Conservation (phyloP, 2,888 invertebrate genomes). For the Apamea epomidion region DNA sequence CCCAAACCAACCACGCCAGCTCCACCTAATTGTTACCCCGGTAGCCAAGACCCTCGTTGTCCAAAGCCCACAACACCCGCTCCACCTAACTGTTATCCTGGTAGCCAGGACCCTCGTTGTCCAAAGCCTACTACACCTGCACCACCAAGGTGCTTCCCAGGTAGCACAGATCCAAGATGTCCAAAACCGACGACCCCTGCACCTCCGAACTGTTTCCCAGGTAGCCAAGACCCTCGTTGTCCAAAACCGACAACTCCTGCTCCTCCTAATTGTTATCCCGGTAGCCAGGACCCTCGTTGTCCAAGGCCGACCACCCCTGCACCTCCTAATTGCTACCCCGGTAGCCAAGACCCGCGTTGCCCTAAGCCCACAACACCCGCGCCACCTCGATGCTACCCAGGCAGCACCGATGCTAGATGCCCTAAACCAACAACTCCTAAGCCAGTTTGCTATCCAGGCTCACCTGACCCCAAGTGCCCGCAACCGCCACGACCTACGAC, state of each 20-base stretch:
- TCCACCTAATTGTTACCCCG: slow-evolving; percentile 36
- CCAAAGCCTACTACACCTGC: slow-evolving; percentile 72
- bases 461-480: slow-evolving; percentile 78
- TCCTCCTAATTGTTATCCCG: slow-evolving; percentile 36
- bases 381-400: slow-evolving; percentile 72
- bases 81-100: slow-evolving; percentile 59
- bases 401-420: slow-evolving; percentile 70
- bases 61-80: slow-evolving; percentile 71
- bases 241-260: slow-evolving; percentile 42
- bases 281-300: slow-evolving; percentile 69
- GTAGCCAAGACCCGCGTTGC: not conserved
- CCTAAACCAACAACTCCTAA: slow-evolving; percentile 65
- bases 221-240: not conserved
- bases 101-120: slow-evolving; percentile 68
- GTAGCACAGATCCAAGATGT: not conserved
- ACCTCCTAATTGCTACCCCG: not conserved
- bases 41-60: slow-evolving; percentile 69
- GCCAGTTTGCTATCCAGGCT: slow-evolving; percentile 57
- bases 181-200: slow-evolving; percentile 69
- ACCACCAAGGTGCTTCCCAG: not conserved
- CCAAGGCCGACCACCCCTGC: slow-evolving; percentile 68
- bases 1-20: slow-evolving; percentile 40
- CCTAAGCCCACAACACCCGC: slow-evolving; percentile 63
- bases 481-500: slow-evolving; percentile 72
- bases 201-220: not conserved